A percentile compares a stretch with the other conserved stretches of the same genome.
Evolutionary conservation across 2,888 invertebrate genomes (phyloP).

Genomic region (Scaptomyza flava): DNA sequence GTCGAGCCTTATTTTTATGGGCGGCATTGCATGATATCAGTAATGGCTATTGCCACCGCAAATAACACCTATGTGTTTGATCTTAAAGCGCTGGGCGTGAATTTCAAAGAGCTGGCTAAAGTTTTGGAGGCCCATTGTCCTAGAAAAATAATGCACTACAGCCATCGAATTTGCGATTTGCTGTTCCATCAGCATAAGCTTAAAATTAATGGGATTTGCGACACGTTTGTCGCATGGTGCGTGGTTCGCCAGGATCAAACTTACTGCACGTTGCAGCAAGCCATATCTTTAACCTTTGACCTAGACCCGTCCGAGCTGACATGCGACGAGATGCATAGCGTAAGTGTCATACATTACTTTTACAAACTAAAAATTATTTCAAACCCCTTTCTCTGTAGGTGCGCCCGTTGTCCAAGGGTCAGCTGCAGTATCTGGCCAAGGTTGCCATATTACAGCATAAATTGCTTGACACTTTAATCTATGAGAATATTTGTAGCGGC

Average conservation of each 20-base stretch:
- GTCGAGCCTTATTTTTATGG: slow-evolving; percentile 67
- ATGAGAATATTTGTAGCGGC: slow-evolving; percentile 34
- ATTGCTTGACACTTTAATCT: slow-evolving; percentile 45
- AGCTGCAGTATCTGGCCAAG: slow-evolving; percentile 46
- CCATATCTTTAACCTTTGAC: slow-evolving; percentile 41
- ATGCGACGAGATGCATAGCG: slow-evolving; percentile 43
- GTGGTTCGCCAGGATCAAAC: slow-evolving; percentile 33
- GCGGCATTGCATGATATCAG: slow-evolving; percentile 37
- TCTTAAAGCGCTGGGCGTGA: slow-evolving; percentile 46
- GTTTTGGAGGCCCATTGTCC: slow-evolving; percentile 46
- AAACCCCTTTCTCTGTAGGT: slow-evolving; percentile 11
- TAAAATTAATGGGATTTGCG: slow-evolving; percentile 45
- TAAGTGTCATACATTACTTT: background rate
- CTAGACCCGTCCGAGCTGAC: slow-evolving; percentile 37
- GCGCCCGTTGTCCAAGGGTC: slow-evolving; percentile 43
- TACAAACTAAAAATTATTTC: background rate
- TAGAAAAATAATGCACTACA: slow-evolving; percentile 59
- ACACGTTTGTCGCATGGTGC: slow-evolving; percentile 61
- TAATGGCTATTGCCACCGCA: slow-evolving; percentile 55
- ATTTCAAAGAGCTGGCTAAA: slow-evolving; percentile 36
- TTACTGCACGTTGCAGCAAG: slow-evolving; percentile 38
- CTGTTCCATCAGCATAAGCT: slow-evolving; percentile 33
- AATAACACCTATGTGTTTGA: slow-evolving; percentile 56
- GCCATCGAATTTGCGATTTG: slow-evolving; percentile 56
- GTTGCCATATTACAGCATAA: slow-evolving; percentile 47